phyloP scores from a whole-genome alignment of 2,113 vertebrate genomes.

The Cynocephalus volans region DNA sequence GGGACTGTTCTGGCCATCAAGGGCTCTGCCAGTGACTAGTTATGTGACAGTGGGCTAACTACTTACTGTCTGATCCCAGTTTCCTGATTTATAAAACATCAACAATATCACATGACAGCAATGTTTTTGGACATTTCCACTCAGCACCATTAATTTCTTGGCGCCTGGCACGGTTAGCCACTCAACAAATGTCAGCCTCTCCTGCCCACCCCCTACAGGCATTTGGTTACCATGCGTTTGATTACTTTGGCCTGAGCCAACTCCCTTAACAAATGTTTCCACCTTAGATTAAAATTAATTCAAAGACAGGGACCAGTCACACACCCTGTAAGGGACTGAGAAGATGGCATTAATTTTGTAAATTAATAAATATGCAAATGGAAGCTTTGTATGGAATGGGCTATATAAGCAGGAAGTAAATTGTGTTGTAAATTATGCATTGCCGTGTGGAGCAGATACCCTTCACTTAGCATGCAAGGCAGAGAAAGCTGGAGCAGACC shows the following conservation, averaged over 20 bases:
- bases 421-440: slow-evolving; percentile 82
- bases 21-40: not conserved
- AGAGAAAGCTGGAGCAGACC: slow-evolving; percentile 45
- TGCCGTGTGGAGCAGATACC: slow-evolving; percentile 78
- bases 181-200: slow-evolving; percentile 59
- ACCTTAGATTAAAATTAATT: slow-evolving; percentile 78
- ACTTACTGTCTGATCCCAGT: not conserved
- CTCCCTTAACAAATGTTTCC: slow-evolving; percentile 85
- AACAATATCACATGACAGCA: not conserved
- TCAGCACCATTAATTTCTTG: slow-evolving; percentile 59
- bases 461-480: slow-evolving; percentile 74
- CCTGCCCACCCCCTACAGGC: not conserved
- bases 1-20: not conserved
- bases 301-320: no score
- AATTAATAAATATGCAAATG: slow-evolving; percentile 86
- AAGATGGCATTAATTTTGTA: slow-evolving; percentile 81
- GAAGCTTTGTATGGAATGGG: slow-evolving; percentile 70
- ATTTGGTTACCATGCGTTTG: slow-evolving; percentile 65
- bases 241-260: slow-evolving; percentile 79
- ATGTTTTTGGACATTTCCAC: slow-evolving; percentile 51
- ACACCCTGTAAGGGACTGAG: no score
- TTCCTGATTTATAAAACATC: slow-evolving; percentile 49
- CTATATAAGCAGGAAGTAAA: slow-evolving; percentile 76
- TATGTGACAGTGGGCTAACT: not conserved
- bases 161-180: slow-evolving; percentile 25